phyloP scores from a whole-genome alignment of 2,888 invertebrate species.

The Oscheius sp. region DNA sequence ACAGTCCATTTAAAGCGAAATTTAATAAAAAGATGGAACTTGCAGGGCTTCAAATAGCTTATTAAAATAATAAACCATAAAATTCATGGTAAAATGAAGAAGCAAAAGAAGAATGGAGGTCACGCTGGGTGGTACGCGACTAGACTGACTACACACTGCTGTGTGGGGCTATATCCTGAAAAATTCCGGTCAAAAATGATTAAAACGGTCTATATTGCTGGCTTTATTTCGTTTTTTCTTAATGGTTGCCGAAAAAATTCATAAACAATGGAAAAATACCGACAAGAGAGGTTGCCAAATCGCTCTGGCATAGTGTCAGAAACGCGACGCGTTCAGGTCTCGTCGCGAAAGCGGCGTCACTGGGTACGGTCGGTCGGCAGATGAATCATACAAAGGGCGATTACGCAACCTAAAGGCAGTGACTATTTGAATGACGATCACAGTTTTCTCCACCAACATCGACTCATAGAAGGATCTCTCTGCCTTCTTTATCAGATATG shows the following conservation, averaged over 20 bases:
- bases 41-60: too few relatives aligned
- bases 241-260: not conserved
- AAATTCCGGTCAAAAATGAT: not conserved
- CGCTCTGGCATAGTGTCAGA: constrained; percentile 27
- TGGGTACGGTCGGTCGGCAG: constrained; percentile 12
- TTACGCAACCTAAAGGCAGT: not conserved
- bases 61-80: not conserved
- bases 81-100: not conserved
- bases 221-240: not conserved
- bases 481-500: too few relatives aligned
- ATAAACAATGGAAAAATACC: constrained; percentile 13
- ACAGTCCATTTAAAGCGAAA: too few relatives aligned
- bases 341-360: constrained; percentile 26
- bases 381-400: constrained; percentile 18
- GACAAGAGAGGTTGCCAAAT: constrained; percentile 28
- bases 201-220: not conserved
- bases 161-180: not conserved
- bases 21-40: not conserved
- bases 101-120: not conserved
- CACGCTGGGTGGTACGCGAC: not conserved
- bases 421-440: constrained; percentile 17
- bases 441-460: too few relatives aligned
- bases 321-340: constrained; percentile 24
- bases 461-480: too few relatives aligned
- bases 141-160: not conserved